These are phyloP conservation scores for Enteromius radiatus DNA, from an alignment of 2,797 vertebrate species.

Conservation along the genomic window DNA sequence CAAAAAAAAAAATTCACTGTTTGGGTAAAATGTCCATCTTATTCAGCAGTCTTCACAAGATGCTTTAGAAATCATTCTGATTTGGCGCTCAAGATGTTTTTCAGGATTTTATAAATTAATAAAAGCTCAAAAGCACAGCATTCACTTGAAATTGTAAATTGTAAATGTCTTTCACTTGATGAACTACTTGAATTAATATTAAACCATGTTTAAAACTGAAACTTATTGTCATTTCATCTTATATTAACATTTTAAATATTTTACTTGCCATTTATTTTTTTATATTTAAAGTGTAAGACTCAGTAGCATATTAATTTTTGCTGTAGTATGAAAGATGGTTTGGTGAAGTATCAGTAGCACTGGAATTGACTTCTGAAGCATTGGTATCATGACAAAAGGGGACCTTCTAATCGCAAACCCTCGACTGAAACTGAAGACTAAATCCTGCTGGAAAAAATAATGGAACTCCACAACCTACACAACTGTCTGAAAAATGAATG, in stretches of 20 bases:
- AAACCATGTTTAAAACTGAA: neutral
- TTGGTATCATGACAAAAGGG: neutral
- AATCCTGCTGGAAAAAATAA: neutral
- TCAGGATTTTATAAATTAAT: neutral
- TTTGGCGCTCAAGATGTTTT: neutral
- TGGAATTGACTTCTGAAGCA: neutral
- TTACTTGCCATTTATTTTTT: too few relatives aligned
- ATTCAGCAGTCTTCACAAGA: neutral
- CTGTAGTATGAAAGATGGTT: neutral
- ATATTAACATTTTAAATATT: neutral
- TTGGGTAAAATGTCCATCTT: neutral
- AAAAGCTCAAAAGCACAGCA: neutral
- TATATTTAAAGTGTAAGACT: neutral
- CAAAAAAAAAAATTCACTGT: neutral
- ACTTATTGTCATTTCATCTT: neutral
- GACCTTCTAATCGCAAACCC: neutral
- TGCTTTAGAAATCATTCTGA: neutral
- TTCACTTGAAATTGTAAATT: neutral
- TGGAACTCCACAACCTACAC: neutral
- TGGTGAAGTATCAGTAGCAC: neutral
- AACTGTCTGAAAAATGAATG: neutral
- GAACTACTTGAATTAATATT: neutral
- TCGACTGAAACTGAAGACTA: neutral
- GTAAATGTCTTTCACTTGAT: too few relatives aligned
- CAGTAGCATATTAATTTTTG: neutral